Conservation (phyloP, 2,888 invertebrate species). For the Boloria euphrosyne region DNA sequence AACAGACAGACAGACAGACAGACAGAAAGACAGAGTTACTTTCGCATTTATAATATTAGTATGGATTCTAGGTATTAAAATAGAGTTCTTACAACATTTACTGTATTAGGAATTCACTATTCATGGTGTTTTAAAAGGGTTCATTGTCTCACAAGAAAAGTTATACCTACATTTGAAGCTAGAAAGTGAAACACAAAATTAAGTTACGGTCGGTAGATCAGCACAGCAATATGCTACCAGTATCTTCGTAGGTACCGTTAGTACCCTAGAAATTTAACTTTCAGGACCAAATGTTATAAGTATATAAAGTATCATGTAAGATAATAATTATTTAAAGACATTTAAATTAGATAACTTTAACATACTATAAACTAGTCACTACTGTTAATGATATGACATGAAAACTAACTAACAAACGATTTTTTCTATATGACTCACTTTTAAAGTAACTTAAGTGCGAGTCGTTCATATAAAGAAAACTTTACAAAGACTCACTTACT, state of each 20-base stretch:
- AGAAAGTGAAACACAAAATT: slow-evolving; percentile 16
- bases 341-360: no score
- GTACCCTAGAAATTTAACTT: neutral
- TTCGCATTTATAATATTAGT: no score
- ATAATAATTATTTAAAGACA: neutral
- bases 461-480: neutral
- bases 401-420: no score
- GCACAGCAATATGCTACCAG: neutral
- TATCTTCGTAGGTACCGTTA: neutral
- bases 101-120: neutral
- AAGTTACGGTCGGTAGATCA: slow-evolving; percentile 4
- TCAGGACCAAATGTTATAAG: no score
- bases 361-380: no score
- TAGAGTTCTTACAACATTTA: neutral
- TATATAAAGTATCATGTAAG: neutral
- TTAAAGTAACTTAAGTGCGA: neutral
- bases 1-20: no score
- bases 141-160: slow-evolving; percentile 1
- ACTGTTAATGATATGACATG: no score
- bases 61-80: neutral
- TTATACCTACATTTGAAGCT: slow-evolving; percentile 6
- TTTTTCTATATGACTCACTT: no score
- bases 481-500: neutral
- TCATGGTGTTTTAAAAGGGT: slow-evolving; percentile 9
- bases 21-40: no score